Conservation (phyloP, 2,113 vertebrate species). For the Tapirus terrestris region DNA sequence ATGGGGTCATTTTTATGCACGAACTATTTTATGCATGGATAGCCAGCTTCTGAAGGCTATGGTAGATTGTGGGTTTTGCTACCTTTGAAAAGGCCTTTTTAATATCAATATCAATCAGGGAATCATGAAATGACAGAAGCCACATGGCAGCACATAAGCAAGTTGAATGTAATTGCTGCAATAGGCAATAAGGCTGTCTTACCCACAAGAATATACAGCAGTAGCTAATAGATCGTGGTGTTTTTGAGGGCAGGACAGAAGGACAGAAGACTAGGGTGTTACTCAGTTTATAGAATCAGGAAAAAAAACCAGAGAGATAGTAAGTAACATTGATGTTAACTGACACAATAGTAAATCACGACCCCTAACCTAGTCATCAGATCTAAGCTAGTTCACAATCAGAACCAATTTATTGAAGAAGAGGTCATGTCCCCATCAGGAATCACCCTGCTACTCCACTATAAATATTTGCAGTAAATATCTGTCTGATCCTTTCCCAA, state of each 20-base stretch:
- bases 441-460: background rate
- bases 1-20: background rate
- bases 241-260: background rate
- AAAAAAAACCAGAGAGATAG: background rate
- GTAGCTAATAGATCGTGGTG: background rate
- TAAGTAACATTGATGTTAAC: background rate
- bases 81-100: background rate
- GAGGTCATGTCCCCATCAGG: background rate
- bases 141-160: background rate
- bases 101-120: background rate
- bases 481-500: background rate
- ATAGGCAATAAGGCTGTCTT: background rate
- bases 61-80: background rate
- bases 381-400: background rate
- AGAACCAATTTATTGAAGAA: background rate
- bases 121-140: background rate
- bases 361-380: background rate
- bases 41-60: background rate
- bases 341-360: background rate
- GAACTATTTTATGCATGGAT: background rate
- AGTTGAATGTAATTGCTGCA: background rate
- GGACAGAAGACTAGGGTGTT: background rate
- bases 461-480: background rate
- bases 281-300: background rate
- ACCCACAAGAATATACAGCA: background rate